Evolutionary conservation across 2,113 vertebrate species (phyloP), one percentile per base, ranked within the genome.

Genomic region (Ifrita kowaldi): DNA sequence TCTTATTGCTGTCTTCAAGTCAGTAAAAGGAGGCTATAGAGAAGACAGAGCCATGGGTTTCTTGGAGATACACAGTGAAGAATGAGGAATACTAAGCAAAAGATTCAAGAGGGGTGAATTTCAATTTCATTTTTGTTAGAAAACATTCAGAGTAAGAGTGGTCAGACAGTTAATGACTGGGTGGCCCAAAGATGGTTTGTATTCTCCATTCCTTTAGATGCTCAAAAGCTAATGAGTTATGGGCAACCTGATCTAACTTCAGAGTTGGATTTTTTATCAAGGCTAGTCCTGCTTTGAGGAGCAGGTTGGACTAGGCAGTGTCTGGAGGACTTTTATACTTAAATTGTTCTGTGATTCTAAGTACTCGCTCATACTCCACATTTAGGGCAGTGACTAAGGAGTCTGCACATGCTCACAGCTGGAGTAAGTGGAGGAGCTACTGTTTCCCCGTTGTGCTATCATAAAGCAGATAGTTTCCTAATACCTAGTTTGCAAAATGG

Each of bases 21-120:
- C 56, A 44, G 17, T 49, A 50, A 53, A 49, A 44, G 39, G 17
- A 89, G 7, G 9, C 11, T 70, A 2, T 21, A 65, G 49, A 73
- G 53, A 56, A 93, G 22, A 57, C 22, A 84, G 41, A 33, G 5
- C 3, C 9, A 8, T 0, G 0, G 9, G 1, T 78, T 84, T 80
- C 56, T 84, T 84, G 35, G 35, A 87, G 35, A 19, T 63, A 22
- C 3, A 20, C 12, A 41, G 41, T 64, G 70, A 90, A 76, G 22
- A 79, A 47, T 3, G 8, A 69, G 49, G 24, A 87, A 46, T 26
- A 63, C 18, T 26, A 4, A 75, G 37, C 17, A 82, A 44, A 87
- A 87, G 6, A 60, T 69, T 53, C 10, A 89, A 75, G 53, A n/a
- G 27, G 5, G 3, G 1, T 13, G 10, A 73, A 65, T 87, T 79